Conservation (phyloP, 2,113 vertebrate species). For the Rhodinocichla rosea region DNA sequence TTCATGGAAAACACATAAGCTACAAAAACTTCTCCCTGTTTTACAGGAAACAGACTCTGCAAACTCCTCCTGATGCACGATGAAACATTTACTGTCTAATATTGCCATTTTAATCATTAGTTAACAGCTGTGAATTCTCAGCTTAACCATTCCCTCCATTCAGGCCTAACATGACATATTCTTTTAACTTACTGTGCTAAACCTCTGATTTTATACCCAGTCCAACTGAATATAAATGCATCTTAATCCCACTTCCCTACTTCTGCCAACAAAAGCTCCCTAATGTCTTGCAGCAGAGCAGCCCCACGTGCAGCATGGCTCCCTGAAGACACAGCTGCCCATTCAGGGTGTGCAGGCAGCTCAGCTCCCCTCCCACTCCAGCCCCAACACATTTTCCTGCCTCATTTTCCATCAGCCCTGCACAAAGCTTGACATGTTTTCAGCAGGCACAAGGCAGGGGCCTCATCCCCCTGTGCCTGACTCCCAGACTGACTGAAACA, state of each 20-base stretch:
- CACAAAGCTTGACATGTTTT: background rate
- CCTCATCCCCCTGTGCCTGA: background rate
- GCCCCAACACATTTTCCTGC: background rate
- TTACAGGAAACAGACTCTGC: background rate
- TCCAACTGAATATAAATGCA: background rate
- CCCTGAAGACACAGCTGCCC: background rate
- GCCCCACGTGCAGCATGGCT: background rate
- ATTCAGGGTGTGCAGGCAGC: background rate
- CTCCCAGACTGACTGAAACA: background rate
- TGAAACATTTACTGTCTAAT: background rate
- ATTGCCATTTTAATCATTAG: background rate
- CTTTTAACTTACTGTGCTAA: background rate
- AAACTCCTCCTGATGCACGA: background rate
- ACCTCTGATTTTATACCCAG: background rate
- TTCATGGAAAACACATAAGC: background rate
- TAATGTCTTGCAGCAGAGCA: background rate
- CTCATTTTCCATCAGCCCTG: background rate
- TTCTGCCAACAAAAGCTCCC: background rate
- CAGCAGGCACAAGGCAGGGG: background rate
- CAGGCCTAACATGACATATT: background rate
- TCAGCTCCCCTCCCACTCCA: constrained; percentile 3
- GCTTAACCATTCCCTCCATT: background rate
- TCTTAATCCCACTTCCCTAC: background rate
- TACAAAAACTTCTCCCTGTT: background rate
- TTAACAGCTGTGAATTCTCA: background rate